phyloP scores from a whole-genome alignment of 2,797 vertebrate species.

The Rhabdophis nuchalis region DNA sequence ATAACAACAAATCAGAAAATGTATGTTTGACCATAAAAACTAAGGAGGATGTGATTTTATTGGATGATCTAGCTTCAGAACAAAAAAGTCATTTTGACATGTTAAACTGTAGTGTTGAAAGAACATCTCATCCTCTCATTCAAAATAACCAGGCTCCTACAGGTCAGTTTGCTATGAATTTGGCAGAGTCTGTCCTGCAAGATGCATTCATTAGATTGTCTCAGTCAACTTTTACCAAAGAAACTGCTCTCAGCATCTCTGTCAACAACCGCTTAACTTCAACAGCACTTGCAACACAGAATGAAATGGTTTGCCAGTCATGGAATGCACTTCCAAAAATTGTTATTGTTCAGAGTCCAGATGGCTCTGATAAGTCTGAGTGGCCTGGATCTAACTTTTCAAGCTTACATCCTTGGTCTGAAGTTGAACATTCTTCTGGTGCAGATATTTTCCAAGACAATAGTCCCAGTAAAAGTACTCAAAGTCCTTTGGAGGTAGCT shows the following conservation, averaged over 20 bases:
- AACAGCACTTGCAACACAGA: conserved; percentile 52
- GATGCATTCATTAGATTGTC: conserved; percentile 93
- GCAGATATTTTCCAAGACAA: conserved; percentile 55
- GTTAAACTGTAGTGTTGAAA: conserved; percentile 17
- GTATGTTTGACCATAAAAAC: conserved; percentile 40
- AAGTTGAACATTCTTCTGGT: conserved; percentile 62
- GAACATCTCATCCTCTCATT: conserved; percentile 6
- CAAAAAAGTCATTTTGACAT: background rate
- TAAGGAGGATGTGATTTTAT: conserved; percentile 39
- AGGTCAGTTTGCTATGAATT: conserved; percentile 89
- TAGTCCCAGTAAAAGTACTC: conserved; percentile 55
- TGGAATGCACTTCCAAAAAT: conserved; percentile 96
- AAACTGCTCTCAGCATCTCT: conserved; percentile 78
- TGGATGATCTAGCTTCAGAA: background rate
- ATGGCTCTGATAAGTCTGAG: conserved; percentile 80
- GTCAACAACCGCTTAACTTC: conserved; percentile 58
- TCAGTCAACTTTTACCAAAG: conserved; percentile 77
- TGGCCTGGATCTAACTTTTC: conserved; percentile 75
- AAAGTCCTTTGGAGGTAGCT: conserved; percentile 85
- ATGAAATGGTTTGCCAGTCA: conserved; percentile 66
- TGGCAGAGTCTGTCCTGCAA: conserved; percentile 94
- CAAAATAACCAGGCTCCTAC: conserved; percentile 74
- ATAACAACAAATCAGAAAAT: conserved; percentile 42
- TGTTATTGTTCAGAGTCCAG: conserved; percentile 93
- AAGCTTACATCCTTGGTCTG: conserved; percentile 55